phyloP scores from a whole-genome alignment of 2,797 vertebrate genomes.

The Enteromius anoplus region DNA sequence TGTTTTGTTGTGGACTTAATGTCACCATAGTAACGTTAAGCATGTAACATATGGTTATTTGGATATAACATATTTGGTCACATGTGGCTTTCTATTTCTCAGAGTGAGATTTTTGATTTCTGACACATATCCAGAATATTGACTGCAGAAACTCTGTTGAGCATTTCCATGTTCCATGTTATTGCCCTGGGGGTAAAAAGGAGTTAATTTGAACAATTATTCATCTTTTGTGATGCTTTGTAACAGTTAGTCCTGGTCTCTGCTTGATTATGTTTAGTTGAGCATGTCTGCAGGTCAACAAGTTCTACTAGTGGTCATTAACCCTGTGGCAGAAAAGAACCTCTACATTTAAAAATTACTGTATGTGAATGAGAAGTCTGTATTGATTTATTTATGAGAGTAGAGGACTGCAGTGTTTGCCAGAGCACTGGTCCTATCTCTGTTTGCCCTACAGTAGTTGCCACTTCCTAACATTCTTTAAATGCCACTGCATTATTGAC shows the following conservation, averaged over 20 bases:
- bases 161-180: not conserved
- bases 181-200: not conserved
- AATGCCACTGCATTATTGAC: slow-evolving; percentile 9
- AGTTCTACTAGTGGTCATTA: not conserved
- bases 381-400: slow-evolving; percentile 33
- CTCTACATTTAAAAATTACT: slow-evolving; percentile 1
- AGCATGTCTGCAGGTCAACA: not conserved
- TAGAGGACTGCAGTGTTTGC: slow-evolving; percentile 30
- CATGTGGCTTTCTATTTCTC: not conserved
- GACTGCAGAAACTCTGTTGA: not conserved
- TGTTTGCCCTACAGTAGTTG: slow-evolving; percentile 38
- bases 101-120: not conserved
- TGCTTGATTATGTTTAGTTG: not conserved
- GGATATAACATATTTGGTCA: not conserved
- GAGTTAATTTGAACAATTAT: not conserved
- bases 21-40: not conserved
- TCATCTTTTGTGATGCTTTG: not conserved
- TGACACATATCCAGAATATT: not conserved
- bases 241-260: not conserved
- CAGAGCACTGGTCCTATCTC: slow-evolving; percentile 16
- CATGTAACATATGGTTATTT: not conserved
- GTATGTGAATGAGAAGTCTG: slow-evolving; percentile 28
- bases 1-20: not conserved
- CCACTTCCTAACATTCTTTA: slow-evolving; percentile 23
- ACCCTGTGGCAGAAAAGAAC: not conserved